Conservation (phyloP, 2,797 vertebrate genomes). For the Nothura maculosa region DNA sequence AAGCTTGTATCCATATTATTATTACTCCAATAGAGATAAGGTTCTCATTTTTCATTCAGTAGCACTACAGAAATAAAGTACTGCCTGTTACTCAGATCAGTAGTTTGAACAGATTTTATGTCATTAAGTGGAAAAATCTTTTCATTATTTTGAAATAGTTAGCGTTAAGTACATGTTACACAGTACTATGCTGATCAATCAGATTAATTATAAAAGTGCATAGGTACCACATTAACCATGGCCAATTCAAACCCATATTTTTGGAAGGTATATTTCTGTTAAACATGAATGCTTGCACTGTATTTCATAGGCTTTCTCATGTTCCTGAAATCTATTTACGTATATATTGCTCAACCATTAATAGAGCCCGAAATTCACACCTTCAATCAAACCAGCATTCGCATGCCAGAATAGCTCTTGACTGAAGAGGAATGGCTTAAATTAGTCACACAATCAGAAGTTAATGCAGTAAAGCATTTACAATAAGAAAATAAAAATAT, state of each 20-base stretch:
- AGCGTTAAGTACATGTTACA: background rate
- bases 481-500: slow-evolving; percentile 24
- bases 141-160: slow-evolving; percentile 23
- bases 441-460: slow-evolving; percentile 42
- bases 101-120: background rate
- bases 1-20: background rate
- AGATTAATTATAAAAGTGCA: background rate
- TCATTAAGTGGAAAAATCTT: background rate
- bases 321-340: background rate
- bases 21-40: background rate
- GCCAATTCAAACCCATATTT: background rate
- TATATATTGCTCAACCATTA: background rate
- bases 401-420: background rate
- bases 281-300: background rate
- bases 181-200: background rate
- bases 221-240: background rate
- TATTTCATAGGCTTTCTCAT: background rate
- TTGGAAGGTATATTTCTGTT: background rate
- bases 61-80: background rate
- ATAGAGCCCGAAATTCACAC: slow-evolving; percentile 9
- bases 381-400: background rate
- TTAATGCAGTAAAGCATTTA: slow-evolving; percentile 31
- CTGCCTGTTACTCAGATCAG: background rate
- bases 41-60: background rate
- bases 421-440: slow-evolving; percentile 49